Evolutionary conservation across 2,888 invertebrate genomes (phyloP).

Genomic region (Margaritifera margaritifera): DNA sequence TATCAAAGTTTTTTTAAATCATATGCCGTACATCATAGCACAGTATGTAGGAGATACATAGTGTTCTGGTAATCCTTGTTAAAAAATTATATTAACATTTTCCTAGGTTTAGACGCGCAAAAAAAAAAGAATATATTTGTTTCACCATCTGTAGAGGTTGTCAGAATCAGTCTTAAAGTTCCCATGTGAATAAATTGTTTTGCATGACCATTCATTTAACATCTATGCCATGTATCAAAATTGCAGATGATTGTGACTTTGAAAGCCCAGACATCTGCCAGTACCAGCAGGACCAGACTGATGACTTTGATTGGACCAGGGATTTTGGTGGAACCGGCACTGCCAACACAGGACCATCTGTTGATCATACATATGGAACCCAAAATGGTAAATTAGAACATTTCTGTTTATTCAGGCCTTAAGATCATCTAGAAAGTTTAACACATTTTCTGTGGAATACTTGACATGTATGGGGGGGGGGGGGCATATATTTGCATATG

Average conservation of each 20-base stretch:
- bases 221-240: too few relatives aligned
- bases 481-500: background rate
- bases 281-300: constrained; percentile 78
- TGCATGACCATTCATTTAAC: too few relatives aligned
- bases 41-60: too few relatives aligned
- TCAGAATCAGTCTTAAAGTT: too few relatives aligned
- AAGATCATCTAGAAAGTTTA: background rate
- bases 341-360: constrained; percentile 82
- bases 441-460: background rate
- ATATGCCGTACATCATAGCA: too few relatives aligned
- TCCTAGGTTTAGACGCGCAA: too few relatives aligned
- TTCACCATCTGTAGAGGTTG: too few relatives aligned
- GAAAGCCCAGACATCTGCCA: constrained; percentile 88
- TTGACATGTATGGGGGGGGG: background rate
- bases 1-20: too few relatives aligned
- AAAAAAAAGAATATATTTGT: too few relatives aligned
- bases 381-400: constrained; percentile 64
- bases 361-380: constrained; percentile 86
- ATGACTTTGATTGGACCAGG: constrained; percentile 56
- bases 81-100: too few relatives aligned
- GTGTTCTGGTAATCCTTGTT: too few relatives aligned
- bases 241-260: constrained; percentile 82
- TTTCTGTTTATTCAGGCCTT: background rate
- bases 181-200: too few relatives aligned
- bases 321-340: constrained; percentile 38